Evolutionary conservation across 1,140 invertebrate genomes (phyloP), one percentile per base, ranked within the genome.

Genomic region (Saccostrea cuccullata): DNA sequence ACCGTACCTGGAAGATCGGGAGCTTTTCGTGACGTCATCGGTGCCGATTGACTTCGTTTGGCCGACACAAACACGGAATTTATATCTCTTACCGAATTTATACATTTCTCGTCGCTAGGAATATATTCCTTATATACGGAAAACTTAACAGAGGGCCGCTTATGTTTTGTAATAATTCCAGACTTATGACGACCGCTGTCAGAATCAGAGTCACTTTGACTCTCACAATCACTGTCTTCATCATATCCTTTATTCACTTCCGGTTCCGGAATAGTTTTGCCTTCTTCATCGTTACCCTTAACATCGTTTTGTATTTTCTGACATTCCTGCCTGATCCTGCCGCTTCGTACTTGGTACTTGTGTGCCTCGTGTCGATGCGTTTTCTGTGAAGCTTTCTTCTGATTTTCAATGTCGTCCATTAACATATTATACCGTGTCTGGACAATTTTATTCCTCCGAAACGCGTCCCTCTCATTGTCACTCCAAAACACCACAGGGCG

Each of bases 401-500:
- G 89, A 4, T 82, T 90, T 40, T 90, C 89, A n/a, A 90, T 90
- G 40, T 90, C 89, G 83, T 90, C 87, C 26, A 90, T 23, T 8
- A 88, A 23, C 87, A 89, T 87, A 83, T 88, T 85, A 84, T 88
- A 90, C 6, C 86, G 70, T 13, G 87, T 90, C 73, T 90, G 89
- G 11, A 90, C 88, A 30, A 90, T 82, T 73, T 88, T 90, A 30
- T 90, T 90, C 17, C 88, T n/a, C 20, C 89, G 67, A n/a, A 88
- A 90, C 15, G 89, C 89, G 83, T 90, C 89, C 87, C 86, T 90
- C 85, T 90, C 89, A 36, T 90, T 90, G 26, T 90, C 89, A 58
- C 89, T 90, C 89, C 89, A 90, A 58, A 90, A 90, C 17, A 90
- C 89, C 13, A 88, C 64, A 2, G 89, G 89, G 77, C 87, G 36